A percentile compares a stretch with the other conserved stretches of the same genome.
Conservation (phyloP, 37 sponge, comb jelly and placozoan genomes). For the Oscarella lobularis region DNA sequence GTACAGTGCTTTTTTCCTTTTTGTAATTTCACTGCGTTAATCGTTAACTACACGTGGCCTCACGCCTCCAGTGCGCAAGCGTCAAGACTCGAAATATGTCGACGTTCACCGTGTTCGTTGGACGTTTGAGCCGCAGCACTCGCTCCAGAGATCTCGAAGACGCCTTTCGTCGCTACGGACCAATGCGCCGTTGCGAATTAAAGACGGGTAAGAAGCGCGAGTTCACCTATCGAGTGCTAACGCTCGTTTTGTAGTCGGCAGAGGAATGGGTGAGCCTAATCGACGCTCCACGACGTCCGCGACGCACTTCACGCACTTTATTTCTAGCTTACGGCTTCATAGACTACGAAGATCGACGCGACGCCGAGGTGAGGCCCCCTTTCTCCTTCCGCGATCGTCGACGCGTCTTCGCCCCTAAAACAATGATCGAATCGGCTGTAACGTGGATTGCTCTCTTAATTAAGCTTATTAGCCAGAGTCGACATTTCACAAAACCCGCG, state of each 20-base stretch:
- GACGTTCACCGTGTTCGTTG: neutral
- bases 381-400: too few species aligned
- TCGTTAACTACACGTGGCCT: neutral
- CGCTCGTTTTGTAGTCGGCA: too few species aligned
- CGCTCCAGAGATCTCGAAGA: conserved; percentile 45
- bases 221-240: too few species aligned
- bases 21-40: neutral
- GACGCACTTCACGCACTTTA: neutral
- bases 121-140: neutral
- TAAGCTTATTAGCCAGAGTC: too few species aligned
- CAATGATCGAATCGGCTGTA: too few species aligned
- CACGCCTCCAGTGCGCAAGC: neutral
- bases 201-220: conserved; percentile 41
- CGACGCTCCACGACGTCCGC: too few species aligned
- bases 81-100: neutral
- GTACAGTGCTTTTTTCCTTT: neutral
- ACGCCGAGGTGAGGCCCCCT: conserved; percentile 48
- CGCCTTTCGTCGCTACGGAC: conserved; percentile 58
- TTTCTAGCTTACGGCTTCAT: conserved; percentile 57
- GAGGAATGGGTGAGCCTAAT: neutral
- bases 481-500: too few species aligned
- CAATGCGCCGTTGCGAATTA: conserved; percentile 56
- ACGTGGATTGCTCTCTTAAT: too few species aligned
- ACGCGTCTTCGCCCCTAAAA: too few species aligned
- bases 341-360: conserved; percentile 59